phyloP scores from a whole-genome alignment of 2,888 invertebrate genomes.

The Heteromurus nitidus region DNA sequence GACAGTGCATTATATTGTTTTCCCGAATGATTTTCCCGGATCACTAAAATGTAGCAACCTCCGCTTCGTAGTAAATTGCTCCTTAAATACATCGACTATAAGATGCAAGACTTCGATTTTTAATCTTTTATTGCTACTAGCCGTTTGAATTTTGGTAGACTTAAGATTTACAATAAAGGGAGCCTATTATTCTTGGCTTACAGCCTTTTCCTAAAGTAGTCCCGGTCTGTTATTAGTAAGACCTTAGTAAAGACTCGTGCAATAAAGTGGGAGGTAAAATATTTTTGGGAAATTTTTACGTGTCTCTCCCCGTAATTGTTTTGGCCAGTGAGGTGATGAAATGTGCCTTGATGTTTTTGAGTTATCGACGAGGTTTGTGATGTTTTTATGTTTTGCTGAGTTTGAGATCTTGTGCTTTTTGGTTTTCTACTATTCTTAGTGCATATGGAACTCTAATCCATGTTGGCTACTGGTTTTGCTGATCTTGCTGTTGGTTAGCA shows the following conservation, averaged over 20 bases:
- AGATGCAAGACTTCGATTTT: slow-evolving; percentile 44
- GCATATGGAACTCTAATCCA: not conserved
- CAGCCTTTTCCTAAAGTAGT: slow-evolving; percentile 18
- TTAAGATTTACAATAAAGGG: slow-evolving; percentile 59
- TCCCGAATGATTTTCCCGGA: too few relatives aligned
- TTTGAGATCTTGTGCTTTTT: not conserved
- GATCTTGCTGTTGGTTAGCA: not conserved
- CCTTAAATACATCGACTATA: slow-evolving; percentile 23
- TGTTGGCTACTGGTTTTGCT: not conserved
- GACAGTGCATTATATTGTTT: not conserved
- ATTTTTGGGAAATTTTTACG: slow-evolving; percentile 35
- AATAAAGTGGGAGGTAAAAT: slow-evolving; percentile 30
- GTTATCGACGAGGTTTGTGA: not conserved
- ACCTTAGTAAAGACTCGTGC: slow-evolving; percentile 11
- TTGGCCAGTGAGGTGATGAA: slow-evolving; percentile 36
- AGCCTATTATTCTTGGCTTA: slow-evolving; percentile 44
- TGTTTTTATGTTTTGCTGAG: not conserved
- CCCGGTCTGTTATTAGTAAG: not conserved
- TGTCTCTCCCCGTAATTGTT: slow-evolving; percentile 34
- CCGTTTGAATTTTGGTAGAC: slow-evolving; percentile 52
- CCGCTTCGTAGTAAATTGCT: not conserved
- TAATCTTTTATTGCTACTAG: slow-evolving; percentile 43
- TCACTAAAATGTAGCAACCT: too few relatives aligned
- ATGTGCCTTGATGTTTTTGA: not conserved
- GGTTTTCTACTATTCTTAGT: not conserved